These are phyloP conservation scores for Bombycilla garrulus DNA, from an alignment of 2,113 vertebrate genomes.

Conservation along the genomic window DNA sequence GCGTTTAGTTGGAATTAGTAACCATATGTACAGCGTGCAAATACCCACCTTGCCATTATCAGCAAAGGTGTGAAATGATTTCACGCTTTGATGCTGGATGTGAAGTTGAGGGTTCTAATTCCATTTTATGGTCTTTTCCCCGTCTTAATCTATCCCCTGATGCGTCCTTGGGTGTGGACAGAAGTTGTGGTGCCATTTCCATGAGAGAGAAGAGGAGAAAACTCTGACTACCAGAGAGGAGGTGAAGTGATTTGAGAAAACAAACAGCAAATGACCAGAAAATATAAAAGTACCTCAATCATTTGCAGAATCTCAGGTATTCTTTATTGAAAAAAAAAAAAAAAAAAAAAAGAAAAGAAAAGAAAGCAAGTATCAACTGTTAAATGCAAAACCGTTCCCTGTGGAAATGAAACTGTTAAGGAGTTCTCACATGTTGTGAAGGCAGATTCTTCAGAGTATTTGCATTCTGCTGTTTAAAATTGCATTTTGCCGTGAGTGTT, in stretches of 20 bases:
- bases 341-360: not conserved
- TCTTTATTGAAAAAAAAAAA: not conserved
- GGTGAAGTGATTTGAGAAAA: not conserved
- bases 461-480: not conserved
- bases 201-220: not conserved
- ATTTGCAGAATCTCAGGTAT: not conserved
- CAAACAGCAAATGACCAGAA: not conserved
- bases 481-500: not conserved
- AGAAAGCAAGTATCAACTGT: no score
- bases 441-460: not conserved
- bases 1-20: not conserved
- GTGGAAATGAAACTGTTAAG: not conserved
- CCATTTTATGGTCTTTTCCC: not conserved
- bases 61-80: not conserved
- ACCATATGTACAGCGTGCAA: fast-evolving
- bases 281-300: not conserved
- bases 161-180: not conserved
- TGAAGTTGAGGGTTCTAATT: not conserved
- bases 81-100: not conserved
- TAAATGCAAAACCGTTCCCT: not conserved
- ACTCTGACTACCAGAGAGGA: not conserved
- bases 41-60: not conserved
- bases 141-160: not conserved
- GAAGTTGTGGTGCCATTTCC: not conserved
- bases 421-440: not conserved